Conservation (phyloP, 2,113 vertebrate genomes). For the Sceloporus tristichus region DNA sequence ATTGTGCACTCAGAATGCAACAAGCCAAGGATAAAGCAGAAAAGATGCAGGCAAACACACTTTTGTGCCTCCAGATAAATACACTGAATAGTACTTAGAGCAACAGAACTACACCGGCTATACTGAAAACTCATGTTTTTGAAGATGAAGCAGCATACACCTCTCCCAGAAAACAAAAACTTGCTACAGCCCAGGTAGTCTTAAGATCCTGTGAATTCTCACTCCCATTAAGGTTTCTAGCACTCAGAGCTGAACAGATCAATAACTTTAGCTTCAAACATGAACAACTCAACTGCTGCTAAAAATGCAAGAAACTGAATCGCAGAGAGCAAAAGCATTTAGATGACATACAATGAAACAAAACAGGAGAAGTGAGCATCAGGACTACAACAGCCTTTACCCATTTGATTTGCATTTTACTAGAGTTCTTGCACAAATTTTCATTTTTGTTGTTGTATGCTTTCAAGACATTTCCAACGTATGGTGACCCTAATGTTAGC, state of each 20-base stretch:
- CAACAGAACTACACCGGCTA: neutral
- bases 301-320: constrained; percentile 3
- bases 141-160: neutral
- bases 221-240: neutral
- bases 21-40: neutral
- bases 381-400: neutral
- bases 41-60: neutral
- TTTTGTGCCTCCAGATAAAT: neutral
- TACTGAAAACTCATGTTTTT: neutral
- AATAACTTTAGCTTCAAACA: neutral
- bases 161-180: no score
- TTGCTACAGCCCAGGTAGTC: neutral
- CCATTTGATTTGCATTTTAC: neutral
- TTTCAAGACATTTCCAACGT: no score
- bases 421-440: neutral
- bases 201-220: neutral
- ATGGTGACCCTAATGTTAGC: no score
- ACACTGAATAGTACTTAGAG: neutral
- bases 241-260: neutral
- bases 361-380: rapidly evolving
- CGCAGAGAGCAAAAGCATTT: neutral
- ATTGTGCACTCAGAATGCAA: neutral
- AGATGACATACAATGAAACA: rapidly evolving
- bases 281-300: neutral
- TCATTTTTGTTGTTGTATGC: neutral